Base-by-base conservation (phyloP, 2,888 invertebrate genomes). In the Eupeodes latifasciatus region DNA sequence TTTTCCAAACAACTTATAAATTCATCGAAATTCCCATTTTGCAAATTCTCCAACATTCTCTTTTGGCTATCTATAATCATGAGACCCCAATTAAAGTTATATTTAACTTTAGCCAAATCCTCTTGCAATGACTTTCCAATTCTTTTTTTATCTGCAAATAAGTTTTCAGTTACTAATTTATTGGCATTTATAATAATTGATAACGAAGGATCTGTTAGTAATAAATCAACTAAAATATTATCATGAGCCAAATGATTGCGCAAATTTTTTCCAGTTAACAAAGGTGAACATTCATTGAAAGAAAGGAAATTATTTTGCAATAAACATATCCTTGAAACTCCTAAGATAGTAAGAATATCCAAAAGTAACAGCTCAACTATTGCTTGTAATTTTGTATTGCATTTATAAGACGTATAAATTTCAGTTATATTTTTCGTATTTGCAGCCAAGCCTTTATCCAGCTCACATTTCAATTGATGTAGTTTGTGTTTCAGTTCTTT, bases 221-320 rank as follows among this genome's bases (percentile, higher is more conserved):
- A 71, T 7, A 82, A 34, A 55, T 90, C 77, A 49, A 77, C 51
- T 61, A 91, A 36, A 10, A 75, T 16, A 67, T 90, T 89, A 71
- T 80, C 83, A 55, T 90, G 90, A 5, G 89, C 90, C 51, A 90
- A 89, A 76, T 90, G 87, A 64, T 91, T 90, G n/a, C 90, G 89
- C 14, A 91, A 85, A 81, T 51, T 75, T 79, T 89, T 89, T 44
- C 91, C 91, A 57, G 49, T 80, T 69, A 91, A 89, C 62, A 90
- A 34, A 19, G 90, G 90, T 64, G 82, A 51, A 72, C 57, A 27
- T 14, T 86, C 87, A 85, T 90, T 89, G 9, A 91, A 78, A 77
- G 88, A 90, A 9, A 82, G 5, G 0, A 55, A 1, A 49, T 83
- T 71, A 40, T 83, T 83, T 16, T 34, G 44, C n/a, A 71, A 36